Conservation (phyloP, 2,797 vertebrate species). For the Ctenopoma multispine region DNA sequence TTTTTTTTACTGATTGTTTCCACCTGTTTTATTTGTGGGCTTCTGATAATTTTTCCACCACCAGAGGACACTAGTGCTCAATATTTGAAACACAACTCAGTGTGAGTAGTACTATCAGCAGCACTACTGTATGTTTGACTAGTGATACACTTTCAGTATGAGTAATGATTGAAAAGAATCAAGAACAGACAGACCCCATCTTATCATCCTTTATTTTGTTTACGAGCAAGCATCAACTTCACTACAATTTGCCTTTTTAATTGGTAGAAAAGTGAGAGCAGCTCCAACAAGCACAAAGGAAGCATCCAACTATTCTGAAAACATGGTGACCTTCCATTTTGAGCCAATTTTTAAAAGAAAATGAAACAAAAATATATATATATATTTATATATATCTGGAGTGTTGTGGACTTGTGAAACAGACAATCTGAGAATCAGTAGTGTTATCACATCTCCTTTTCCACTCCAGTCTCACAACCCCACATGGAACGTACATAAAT, state of each 20-base stretch:
- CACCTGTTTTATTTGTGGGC: neutral
- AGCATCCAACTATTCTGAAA: conserved; percentile 76
- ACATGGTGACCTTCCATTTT: conserved; percentile 70
- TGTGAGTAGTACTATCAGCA: conserved; percentile 14
- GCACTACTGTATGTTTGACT: neutral
- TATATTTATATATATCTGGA: conserved; percentile 40
- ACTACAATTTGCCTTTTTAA: conserved; percentile 84
- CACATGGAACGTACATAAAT: conserved; percentile 69
- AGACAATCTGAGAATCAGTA: conserved; percentile 77
- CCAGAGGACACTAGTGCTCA: conserved; percentile 42
- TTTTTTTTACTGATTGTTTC: conserved; percentile 5
- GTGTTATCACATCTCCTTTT: conserved; percentile 66
- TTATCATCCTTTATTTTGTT: conserved; percentile 88
- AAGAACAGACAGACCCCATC: conserved; percentile 70
- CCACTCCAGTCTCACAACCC: conserved; percentile 63
- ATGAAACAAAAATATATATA: conserved; percentile 39
- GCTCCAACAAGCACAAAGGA: conserved; percentile 85
- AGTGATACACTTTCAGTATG: neutral
- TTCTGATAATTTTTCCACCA: conserved; percentile 24
- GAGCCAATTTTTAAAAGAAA: conserved; percentile 71
- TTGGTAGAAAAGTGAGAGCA: conserved; percentile 86
- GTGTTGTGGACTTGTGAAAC: conserved; percentile 75
- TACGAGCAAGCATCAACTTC: conserved; percentile 87
- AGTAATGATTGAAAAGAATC: conserved; percentile 29
- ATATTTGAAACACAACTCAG: neutral